Evolutionary conservation across 1,140 invertebrate species (phyloP).

Genomic region (Halictus rubicundus): DNA sequence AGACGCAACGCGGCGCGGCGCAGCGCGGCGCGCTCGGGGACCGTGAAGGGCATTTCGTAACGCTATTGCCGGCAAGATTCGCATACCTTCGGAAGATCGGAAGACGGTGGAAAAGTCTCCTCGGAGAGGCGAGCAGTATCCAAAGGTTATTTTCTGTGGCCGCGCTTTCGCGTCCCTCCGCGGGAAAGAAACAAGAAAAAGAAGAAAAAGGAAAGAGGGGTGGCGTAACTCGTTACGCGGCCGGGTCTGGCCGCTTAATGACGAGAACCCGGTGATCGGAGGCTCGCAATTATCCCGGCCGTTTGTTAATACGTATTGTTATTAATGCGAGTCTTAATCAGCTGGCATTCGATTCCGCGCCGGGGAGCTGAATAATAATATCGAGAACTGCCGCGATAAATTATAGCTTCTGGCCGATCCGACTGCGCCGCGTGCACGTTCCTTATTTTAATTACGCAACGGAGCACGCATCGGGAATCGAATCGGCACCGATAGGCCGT

Average conservation of each 20-base stretch:
- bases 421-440: no score
- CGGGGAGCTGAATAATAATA: no score
- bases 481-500: background rate
- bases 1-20: no score
- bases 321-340: background rate
- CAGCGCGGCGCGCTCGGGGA: constrained; percentile 22
- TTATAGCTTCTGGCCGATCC: no score
- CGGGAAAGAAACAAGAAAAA: constrained; percentile 1
- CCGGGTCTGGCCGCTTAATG: background rate
- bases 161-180: constrained; percentile 36
- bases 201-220: background rate
- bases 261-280: constrained; percentile 5
- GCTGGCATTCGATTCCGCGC: background rate
- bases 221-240: constrained; percentile 30
- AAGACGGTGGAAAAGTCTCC: constrained; percentile 58
- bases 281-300: background rate
- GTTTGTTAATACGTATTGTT: background rate
- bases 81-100: constrained; percentile 33
- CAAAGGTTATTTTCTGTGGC: constrained; percentile 56
- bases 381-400: no score
- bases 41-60: constrained; percentile 63
- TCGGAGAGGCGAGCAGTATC: constrained; percentile 11
- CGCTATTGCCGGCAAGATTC: constrained; percentile 55
- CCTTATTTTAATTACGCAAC: constrained; percentile 15
- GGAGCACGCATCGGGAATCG: constrained; percentile 15